phyloP scores from a whole-genome alignment of 2,888 invertebrate species.

The Philaethria dido region DNA sequence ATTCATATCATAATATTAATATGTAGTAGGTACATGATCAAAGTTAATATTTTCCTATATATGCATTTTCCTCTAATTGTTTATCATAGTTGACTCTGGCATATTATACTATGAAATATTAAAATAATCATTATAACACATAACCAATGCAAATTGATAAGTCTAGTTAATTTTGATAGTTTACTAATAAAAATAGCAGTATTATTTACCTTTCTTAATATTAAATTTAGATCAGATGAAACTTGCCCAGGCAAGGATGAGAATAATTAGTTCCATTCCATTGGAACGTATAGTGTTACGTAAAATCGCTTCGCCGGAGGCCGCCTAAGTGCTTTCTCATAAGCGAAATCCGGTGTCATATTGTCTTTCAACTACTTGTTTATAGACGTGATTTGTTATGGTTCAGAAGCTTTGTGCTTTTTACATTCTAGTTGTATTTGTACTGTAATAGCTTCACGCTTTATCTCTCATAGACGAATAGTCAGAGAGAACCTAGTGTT shows the following conservation, averaged over 20 bases:
- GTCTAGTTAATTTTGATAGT: neutral
- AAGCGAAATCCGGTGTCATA: constrained; percentile 65
- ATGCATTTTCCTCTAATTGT: too few species aligned
- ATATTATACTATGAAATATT: too few species aligned
- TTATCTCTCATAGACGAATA: too few species aligned
- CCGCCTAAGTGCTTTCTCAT: constrained; percentile 55
- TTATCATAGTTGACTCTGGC: too few species aligned
- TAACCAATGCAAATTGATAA: too few species aligned
- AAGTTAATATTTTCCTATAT: too few species aligned
- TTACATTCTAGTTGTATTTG: neutral
- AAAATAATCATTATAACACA: too few species aligned
- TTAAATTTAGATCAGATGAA: constrained; percentile 29
- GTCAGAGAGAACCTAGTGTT: too few species aligned
- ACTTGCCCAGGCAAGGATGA: constrained; percentile 51
- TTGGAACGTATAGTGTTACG: constrained; percentile 62
- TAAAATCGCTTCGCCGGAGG: constrained; percentile 57
- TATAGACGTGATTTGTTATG: constrained; percentile 37
- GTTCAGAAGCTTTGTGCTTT: constrained; percentile 1
- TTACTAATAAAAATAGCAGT: constrained; percentile 2
- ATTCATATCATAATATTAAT: too few species aligned
- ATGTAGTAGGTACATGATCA: too few species aligned
- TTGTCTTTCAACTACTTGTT: constrained; percentile 51
- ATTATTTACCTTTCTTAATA: neutral
- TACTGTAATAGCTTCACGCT: neutral
- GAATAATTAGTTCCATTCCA: constrained; percentile 66